These are phyloP conservation scores for Hemibagrus wyckioides DNA, from an alignment of 2,113 vertebrate species.

Conservation along the genomic window DNA sequence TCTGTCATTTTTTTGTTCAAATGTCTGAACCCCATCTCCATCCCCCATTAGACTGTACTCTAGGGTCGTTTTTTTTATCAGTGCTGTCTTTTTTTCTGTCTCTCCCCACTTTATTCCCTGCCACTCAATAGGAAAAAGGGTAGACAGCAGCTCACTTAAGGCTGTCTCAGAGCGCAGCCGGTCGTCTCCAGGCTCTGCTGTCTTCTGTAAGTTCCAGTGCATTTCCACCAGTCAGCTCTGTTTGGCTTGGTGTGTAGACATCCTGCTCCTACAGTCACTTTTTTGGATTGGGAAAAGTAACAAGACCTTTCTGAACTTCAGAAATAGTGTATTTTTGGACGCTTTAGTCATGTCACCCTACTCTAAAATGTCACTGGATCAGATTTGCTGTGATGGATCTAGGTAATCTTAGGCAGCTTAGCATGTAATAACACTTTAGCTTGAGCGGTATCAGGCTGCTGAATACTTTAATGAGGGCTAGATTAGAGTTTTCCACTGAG, in stretches of 20 bases:
- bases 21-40: background rate
- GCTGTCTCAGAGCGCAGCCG: conserved; percentile 37
- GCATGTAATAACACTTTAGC: background rate
- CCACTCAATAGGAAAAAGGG: conserved; percentile 40
- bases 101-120: conserved; percentile 30
- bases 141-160: conserved; percentile 50
- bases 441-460: background rate
- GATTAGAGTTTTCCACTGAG: conserved; percentile 18
- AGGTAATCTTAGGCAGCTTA: conserved; percentile 2
- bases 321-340: background rate
- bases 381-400: conserved; percentile 19
- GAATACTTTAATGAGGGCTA: conserved; percentile 10
- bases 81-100: conserved; percentile 9
- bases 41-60: background rate
- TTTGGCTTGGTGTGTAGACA: conserved; percentile 36
- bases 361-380: conserved; percentile 16
- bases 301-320: background rate
- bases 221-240: conserved; percentile 4
- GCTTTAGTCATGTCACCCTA: background rate
- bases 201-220: conserved; percentile 53
- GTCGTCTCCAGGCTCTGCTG: conserved; percentile 36
- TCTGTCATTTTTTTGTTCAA: background rate
- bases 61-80: conserved; percentile 18
- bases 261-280: background rate
- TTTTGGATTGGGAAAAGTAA: conserved; percentile 3